phyloP scores from a whole-genome alignment of 30 jellyfish, hydroid and myxozoan genomes.

The Rhopilema esculentum region DNA sequence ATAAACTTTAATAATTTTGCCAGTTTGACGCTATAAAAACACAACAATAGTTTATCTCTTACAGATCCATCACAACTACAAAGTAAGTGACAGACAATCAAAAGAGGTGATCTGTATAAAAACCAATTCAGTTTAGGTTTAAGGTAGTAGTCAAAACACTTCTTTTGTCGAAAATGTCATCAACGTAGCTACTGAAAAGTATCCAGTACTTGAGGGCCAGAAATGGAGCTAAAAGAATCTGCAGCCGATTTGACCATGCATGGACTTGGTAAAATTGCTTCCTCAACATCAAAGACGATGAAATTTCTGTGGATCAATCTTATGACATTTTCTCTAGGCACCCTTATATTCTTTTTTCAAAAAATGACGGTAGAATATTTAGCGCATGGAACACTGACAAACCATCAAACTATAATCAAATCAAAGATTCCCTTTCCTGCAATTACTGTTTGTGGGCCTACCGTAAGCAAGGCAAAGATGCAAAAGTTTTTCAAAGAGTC shows the following conservation, averaged over 20 bases:
- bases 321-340: neutral
- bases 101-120: too few relatives aligned
- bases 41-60: too few relatives aligned
- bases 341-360: neutral
- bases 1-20: neutral
- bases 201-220: neutral
- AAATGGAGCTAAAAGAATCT: slow-evolving; percentile 42
- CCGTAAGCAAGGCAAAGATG: neutral
- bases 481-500: neutral
- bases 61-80: too few relatives aligned
- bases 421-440: slow-evolving; percentile 16
- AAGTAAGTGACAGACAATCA: too few relatives aligned
- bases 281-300: slow-evolving; percentile 21
- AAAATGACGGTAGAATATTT: neutral
- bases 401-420: neutral
- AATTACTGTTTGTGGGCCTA: slow-evolving; percentile 38
- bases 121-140: too few relatives aligned
- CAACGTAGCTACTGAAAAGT: too few relatives aligned
- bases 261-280: slow-evolving; percentile 39
- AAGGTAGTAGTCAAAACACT: too few relatives aligned
- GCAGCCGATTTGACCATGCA: slow-evolving; percentile 56
- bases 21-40: too few relatives aligned
- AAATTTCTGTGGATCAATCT: slow-evolving; percentile 22
- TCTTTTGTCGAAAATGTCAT: too few relatives aligned
- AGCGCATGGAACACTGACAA: neutral